Percentiles rank a stretch among this genome's conserved stretches.
Evolutionary conservation across 2,888 invertebrate genomes (phyloP).

Genomic region (Mystacides longicornis): DNA sequence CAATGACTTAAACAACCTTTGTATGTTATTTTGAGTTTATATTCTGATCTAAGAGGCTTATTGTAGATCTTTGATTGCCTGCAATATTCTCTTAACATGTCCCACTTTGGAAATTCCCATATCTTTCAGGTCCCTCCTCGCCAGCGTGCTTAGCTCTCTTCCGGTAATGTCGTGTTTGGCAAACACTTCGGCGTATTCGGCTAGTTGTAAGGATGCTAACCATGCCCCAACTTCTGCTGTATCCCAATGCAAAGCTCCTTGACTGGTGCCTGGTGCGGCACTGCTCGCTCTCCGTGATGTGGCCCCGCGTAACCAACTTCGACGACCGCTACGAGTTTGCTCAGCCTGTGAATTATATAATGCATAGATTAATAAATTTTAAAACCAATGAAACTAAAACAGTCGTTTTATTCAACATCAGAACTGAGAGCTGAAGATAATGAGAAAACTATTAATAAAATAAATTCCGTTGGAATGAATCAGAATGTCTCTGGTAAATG

Average conservation of each 20-base stretch:
- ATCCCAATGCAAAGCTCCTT: slow-evolving; percentile 57
- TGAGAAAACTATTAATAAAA: too few relatives aligned
- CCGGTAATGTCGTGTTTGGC: slow-evolving; percentile 88
- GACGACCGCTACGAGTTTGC: slow-evolving; percentile 12
- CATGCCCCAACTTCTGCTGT: slow-evolving; percentile 84
- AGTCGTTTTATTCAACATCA: too few relatives aligned
- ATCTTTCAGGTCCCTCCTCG: slow-evolving; percentile 80
- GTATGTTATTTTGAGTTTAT: too few relatives aligned
- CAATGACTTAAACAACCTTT: too few relatives aligned
- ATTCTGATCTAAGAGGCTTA: too few relatives aligned
- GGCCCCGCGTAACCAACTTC: slow-evolving; percentile 38
- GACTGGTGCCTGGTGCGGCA: slow-evolving; percentile 27
- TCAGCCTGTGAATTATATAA: slow-evolving; percentile 14
- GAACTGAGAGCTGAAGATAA: too few relatives aligned
- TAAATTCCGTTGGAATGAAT: too few relatives aligned
- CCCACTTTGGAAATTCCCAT: slow-evolving; percentile 92
- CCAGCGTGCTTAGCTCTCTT: slow-evolving; percentile 77
- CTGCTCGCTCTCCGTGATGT: slow-evolving; percentile 33
- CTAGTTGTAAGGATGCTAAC: slow-evolving; percentile 81
- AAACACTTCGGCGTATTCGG: slow-evolving; percentile 88
- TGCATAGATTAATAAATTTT: too few relatives aligned
- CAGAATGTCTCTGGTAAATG: too few relatives aligned
- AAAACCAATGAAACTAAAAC: too few relatives aligned
- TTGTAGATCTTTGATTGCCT: slow-evolving; percentile 77
- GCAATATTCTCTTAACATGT: slow-evolving; percentile 89